Conservation (phyloP, 1,140 invertebrate genomes). For the Cheumatopsyche charites region DNA sequence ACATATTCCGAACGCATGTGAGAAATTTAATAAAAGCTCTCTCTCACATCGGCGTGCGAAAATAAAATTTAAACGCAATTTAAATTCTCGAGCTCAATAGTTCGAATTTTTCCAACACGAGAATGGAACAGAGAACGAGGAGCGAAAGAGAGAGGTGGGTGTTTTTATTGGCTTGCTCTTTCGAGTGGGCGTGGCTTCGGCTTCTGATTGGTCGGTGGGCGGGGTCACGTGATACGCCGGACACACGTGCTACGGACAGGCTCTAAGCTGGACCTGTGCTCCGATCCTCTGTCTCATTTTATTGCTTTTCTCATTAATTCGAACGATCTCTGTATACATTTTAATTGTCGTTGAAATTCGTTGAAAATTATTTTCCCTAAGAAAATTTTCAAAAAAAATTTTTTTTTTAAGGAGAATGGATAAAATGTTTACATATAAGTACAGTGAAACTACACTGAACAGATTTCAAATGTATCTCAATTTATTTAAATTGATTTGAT, state of each 20-base stretch:
- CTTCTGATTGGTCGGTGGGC: slow-evolving; percentile 15
- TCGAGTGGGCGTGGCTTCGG: neutral
- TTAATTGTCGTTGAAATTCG: too few relatives aligned
- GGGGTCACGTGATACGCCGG: neutral
- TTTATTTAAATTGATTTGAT: too few relatives aligned
- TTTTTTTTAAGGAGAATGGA: too few relatives aligned
- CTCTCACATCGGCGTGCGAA: neutral
- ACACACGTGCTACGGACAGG: neutral
- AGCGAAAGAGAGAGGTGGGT: neutral
- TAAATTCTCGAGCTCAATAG: slow-evolving; percentile 21
- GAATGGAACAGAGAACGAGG: neutral
- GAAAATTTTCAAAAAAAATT: too few relatives aligned
- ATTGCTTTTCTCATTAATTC: neutral
- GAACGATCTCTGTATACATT: too few relatives aligned
- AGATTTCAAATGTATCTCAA: too few relatives aligned
- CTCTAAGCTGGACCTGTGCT: slow-evolving; percentile 1
- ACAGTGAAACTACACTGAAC: too few relatives aligned
- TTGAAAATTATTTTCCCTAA: too few relatives aligned
- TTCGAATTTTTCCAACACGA: slow-evolving; percentile 5
- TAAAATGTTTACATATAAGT: too few relatives aligned
- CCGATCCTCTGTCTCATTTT: neutral
- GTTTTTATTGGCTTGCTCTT: neutral
- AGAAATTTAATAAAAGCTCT: slow-evolving; percentile 15
- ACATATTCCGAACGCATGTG: too few relatives aligned
- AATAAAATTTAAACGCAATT: slow-evolving; percentile 24